Evolutionary conservation across 2,888 invertebrate genomes (phyloP), one percentile per base, ranked within the genome.

Genomic region (Adelognathus sp.): DNA sequence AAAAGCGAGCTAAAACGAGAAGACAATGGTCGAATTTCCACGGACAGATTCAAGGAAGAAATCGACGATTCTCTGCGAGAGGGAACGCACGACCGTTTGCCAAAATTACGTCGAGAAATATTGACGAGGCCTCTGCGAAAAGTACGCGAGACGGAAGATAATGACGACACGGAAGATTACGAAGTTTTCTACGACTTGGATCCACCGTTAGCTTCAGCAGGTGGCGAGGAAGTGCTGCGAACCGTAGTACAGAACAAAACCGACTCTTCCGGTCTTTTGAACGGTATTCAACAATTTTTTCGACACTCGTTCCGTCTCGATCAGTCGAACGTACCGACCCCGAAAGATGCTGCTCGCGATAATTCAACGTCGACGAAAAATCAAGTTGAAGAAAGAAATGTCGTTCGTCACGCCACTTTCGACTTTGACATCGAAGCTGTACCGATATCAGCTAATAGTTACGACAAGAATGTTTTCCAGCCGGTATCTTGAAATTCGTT

Each of bases 361-460:
- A 61, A 46, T n/a, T 1, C 9, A 3, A 33, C 27, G 14, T 54
- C 67, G 1, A 54, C 54, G 0, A 50, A 11, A 11, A 50, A 50
- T 21, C 3, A 50, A 50, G 3, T 21, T 0, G 46, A 50, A 9
- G 46, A 50, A 11, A 50, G n/a, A 50, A 50, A 50, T n/a, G 21
- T 50, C 24, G 24, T 58, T 70, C 74, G 33, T 9, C 71, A 66
- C 3, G 75, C 63, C 1, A 75, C 67, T 6, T 80, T 80, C 52
- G 80, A 80, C 16, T 31, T 80, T n/a, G 71, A 78, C 11, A 72
- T 78, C 33, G 63, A 71, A 72, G 74, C 80, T n/a, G 11, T 71
- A 21, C 80, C 80, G 5, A 61, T 77, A 18, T 18, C 39, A n/a
- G 24, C 21, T 0, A 58, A 58, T 50, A 56, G 21, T 24, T 16